Conservation (phyloP, 2,888 invertebrate species). For the Athalia cordata region DNA sequence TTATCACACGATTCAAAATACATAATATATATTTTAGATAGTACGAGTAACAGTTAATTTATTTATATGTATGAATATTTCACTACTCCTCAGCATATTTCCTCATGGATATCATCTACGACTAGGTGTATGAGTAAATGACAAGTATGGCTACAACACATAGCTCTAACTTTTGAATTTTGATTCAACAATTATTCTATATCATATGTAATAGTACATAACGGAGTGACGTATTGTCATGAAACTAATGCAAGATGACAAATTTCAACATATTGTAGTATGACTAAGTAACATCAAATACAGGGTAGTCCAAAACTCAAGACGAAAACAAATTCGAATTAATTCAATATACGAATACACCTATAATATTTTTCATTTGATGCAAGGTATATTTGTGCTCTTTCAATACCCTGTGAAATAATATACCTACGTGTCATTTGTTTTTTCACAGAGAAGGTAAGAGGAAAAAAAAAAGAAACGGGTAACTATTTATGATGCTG, state of each 20-base stretch:
- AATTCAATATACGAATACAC: constrained; percentile 12
- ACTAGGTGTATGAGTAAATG: constrained; percentile 14
- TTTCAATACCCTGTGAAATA: constrained; percentile 40
- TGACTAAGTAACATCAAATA: constrained; percentile 26
- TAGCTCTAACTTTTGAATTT: constrained; percentile 38
- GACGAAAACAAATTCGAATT: constrained; percentile 1
- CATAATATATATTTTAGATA: constrained; percentile 20
- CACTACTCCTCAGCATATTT: constrained; percentile 20
- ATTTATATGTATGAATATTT: constrained; percentile 25
- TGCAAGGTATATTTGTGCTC: constrained; percentile 26
- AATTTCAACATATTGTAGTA: constrained; percentile 3
- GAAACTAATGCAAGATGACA: constrained; percentile 28
- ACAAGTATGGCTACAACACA: constrained; percentile 32
- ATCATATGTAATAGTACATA: constrained; percentile 16
- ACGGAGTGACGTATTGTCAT: constrained; percentile 34
- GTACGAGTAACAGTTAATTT: constrained; percentile 40
- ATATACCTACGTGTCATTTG: constrained; percentile 19
- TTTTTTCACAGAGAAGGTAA: constrained; percentile 6
- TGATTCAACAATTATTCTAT: constrained; percentile 41
- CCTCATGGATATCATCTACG: constrained; percentile 23
- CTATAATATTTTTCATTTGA: constrained; percentile 22
- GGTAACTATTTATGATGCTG: neutral
- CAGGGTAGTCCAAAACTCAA: constrained; percentile 37
- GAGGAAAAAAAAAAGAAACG: neutral
- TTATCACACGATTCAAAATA: constrained; percentile 40